These are phyloP conservation scores for Ranitomeya imitator DNA, from an alignment of 2,113 vertebrate genomes.

Conservation along the genomic window DNA sequence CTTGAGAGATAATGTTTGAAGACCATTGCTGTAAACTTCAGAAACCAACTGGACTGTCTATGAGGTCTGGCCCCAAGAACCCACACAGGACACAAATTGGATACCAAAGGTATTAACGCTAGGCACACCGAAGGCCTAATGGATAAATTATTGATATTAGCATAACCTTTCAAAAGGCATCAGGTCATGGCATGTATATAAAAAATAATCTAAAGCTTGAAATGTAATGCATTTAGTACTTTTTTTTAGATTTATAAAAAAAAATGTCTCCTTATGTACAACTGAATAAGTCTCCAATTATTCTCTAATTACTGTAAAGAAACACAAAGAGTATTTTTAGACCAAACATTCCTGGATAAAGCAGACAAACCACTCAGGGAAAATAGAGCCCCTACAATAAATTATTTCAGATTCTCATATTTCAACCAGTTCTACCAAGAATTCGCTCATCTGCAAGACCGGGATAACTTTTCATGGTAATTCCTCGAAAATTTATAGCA, in stretches of 20 bases:
- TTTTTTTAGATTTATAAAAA: not conserved
- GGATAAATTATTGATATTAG: no score
- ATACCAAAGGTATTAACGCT: no score
- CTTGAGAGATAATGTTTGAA: no score
- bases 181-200: not conserved
- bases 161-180: no score
- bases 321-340: slow-evolving; percentile 10
- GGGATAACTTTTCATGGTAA: slow-evolving; percentile 11
- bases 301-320: slow-evolving; percentile 1
- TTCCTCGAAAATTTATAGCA: slow-evolving; percentile 24
- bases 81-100: no score
- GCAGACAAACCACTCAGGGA: not conserved
- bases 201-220: not conserved
- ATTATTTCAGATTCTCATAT: slow-evolving; percentile 32
- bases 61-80: no score
- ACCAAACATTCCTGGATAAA: slow-evolving; percentile 18
- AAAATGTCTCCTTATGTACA: not conserved
- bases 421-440: slow-evolving; percentile 34
- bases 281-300: not conserved
- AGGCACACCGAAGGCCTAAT: no score
- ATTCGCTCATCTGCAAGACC: slow-evolving; percentile 8
- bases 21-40: no score
- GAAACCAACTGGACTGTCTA: no score
- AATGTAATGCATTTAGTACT: no score
- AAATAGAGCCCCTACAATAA: not conserved